phyloP scores from a whole-genome alignment of 2,888 invertebrate species.

The Drosophila sordidapex region DNA sequence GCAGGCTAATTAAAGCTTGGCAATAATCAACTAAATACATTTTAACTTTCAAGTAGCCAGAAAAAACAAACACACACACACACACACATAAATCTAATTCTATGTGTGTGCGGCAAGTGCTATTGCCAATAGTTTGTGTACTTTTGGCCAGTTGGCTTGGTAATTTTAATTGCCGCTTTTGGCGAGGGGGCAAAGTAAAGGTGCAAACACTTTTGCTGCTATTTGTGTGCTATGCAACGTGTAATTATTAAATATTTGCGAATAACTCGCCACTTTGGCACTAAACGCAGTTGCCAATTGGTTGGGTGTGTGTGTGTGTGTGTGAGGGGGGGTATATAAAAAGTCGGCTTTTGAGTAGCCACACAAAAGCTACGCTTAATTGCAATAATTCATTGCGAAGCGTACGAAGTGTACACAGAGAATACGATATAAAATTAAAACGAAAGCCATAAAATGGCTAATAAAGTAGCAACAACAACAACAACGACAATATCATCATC shows the following conservation, averaged over 20 bases:
- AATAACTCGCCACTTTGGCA: slow-evolving; percentile 63
- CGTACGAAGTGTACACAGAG: slow-evolving; percentile 35
- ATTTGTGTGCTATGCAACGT: slow-evolving; percentile 26
- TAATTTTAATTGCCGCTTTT: slow-evolving; percentile 43
- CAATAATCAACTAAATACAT: not conserved
- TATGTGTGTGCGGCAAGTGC: not conserved
- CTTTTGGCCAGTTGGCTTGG: slow-evolving; percentile 34
- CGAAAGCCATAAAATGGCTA: slow-evolving; percentile 69
- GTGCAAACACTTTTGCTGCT: slow-evolving; percentile 41
- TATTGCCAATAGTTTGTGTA: slow-evolving; percentile 17
- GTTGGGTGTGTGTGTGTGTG: not conserved
- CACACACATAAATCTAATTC: slow-evolving; percentile 25
- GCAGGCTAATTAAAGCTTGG: slow-evolving; percentile 38
- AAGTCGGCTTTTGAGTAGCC: slow-evolving; percentile 69
- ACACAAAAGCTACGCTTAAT: slow-evolving; percentile 73
- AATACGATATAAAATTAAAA: slow-evolving; percentile 57
- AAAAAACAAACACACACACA: not conserved
- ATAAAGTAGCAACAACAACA: slow-evolving; percentile 51
- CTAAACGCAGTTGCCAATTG: slow-evolving; percentile 52
- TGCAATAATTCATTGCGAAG: slow-evolving; percentile 76
- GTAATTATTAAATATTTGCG: slow-evolving; percentile 72
- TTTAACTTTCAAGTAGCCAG: slow-evolving; percentile 15
- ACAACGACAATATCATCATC: slow-evolving; percentile 17
- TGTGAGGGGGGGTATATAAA: not conserved
- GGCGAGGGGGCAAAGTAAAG: slow-evolving; percentile 15